A percentile compares a stretch with the other conserved stretches of the same genome.
These are phyloP conservation scores for Mormyrus lacerda DNA, from an alignment of 2,113 vertebrate species.

Conservation along the genomic window DNA sequence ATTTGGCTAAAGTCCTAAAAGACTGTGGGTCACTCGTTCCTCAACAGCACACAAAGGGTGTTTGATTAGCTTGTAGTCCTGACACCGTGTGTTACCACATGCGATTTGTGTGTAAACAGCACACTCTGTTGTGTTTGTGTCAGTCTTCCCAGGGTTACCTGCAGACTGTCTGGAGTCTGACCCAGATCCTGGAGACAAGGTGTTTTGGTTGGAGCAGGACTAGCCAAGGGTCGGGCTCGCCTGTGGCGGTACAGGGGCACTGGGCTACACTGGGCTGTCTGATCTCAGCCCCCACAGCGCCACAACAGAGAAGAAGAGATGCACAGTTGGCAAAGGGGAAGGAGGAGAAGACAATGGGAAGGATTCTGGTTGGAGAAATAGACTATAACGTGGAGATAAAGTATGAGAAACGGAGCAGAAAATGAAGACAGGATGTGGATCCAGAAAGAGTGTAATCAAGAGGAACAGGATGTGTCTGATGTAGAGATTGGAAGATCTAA, in stretches of 20 bases:
- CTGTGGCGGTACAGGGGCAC: constrained; percentile 30
- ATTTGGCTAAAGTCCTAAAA: not conserved
- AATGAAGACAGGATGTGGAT: not conserved
- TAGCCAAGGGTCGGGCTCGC: constrained; percentile 39
- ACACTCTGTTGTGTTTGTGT: not conserved
- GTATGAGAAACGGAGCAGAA: not conserved
- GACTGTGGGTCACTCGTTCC: not conserved
- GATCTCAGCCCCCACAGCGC: constrained; percentile 7
- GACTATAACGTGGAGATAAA: not conserved
- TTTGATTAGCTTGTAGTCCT: not conserved
- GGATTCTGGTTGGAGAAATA: not conserved
- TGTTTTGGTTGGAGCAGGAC: constrained; percentile 41
- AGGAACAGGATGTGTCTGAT: not conserved
- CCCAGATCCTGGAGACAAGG: constrained; percentile 42
- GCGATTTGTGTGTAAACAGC: not conserved
- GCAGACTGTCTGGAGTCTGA: constrained; percentile 30
- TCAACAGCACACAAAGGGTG: not conserved
- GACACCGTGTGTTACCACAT: not conserved
- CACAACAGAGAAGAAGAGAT: not conserved
- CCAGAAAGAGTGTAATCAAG: not conserved
- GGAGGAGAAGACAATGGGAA: not conserved
- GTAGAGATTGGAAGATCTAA: not conserved
- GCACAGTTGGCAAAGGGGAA: not conserved
- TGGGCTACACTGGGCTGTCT: constrained; percentile 22
- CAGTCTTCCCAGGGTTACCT: constrained; percentile 8